Evolutionary conservation across 2,888 invertebrate species (phyloP).

Genomic region (Mimumesa dahlbomi): DNA sequence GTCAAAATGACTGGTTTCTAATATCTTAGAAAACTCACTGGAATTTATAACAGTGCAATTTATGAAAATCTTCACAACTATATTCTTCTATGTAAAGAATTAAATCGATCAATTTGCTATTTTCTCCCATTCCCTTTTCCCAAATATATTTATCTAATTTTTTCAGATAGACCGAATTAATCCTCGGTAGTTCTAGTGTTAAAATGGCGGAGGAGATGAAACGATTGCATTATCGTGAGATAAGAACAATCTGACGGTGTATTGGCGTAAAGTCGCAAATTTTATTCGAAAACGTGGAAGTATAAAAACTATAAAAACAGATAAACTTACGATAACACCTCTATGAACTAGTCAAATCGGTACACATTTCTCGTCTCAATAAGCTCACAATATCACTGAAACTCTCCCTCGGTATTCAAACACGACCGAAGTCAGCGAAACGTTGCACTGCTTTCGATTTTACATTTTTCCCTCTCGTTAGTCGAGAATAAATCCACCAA

Average conservation of each 20-base stretch:
- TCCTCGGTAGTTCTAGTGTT: no score
- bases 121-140: no score
- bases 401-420: not conserved
- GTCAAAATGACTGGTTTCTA: no score
- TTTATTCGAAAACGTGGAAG: slow-evolving; percentile 45
- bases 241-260: not conserved
- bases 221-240: not conserved
- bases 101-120: no score
- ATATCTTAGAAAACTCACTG: no score
- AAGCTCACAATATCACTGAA: not conserved
- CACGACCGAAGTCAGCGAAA: not conserved
- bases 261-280: slow-evolving; percentile 7
- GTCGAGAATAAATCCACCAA: not conserved
- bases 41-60: no score
- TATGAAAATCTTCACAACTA: no score
- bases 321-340: slow-evolving; percentile 18
- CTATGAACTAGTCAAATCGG: not conserved
- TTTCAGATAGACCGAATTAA: no score
- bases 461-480: not conserved
- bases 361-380: slow-evolving; percentile 5
- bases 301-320: slow-evolving; percentile 43
- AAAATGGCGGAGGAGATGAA: no score
- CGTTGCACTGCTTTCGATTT: not conserved
- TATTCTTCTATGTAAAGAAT: no score
- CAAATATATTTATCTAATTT: no score